These are phyloP conservation scores for Madoqua kirkii DNA, from an alignment of 2,113 vertebrate genomes.

Conservation along the genomic window DNA sequence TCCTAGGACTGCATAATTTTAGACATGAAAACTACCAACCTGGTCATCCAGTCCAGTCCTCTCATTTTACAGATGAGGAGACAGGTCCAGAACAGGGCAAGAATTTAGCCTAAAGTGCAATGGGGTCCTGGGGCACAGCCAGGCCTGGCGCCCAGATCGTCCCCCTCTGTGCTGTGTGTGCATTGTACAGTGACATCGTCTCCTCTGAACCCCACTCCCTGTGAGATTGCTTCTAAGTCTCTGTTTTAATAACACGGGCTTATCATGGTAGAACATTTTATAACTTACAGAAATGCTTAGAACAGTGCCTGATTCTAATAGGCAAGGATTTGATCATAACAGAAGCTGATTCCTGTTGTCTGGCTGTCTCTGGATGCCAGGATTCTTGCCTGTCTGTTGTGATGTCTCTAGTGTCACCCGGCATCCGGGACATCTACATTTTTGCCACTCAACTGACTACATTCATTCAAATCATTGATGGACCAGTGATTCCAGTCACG, in stretches of 20 bases:
- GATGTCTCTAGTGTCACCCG: not conserved
- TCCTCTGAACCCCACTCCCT: no score
- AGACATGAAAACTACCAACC: not conserved
- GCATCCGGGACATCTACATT: not conserved
- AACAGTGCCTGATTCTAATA: not conserved
- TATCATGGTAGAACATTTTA: fast-evolving
- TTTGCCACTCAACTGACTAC: not conserved
- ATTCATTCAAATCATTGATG: not conserved
- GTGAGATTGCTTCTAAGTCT: not conserved
- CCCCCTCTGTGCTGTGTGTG: no score
- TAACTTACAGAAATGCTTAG: not conserved
- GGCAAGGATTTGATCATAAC: not conserved
- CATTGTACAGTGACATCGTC: fast-evolving
- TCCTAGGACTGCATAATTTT: not conserved
- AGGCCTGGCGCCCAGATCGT: not conserved
- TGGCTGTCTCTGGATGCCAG: not conserved
- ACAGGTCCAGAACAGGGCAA: not conserved
- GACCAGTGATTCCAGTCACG: not conserved
- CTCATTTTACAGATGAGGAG: not conserved
- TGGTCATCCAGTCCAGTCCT: not conserved
- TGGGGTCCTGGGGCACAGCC: not conserved
- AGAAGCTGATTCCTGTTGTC: not conserved
- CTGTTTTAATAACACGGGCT: no score
- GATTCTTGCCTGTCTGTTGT: not conserved
- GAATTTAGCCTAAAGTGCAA: not conserved